These are phyloP conservation scores for Sepiola atlantica DNA, from an alignment of 2,888 invertebrate genomes.

Conservation along the genomic window DNA sequence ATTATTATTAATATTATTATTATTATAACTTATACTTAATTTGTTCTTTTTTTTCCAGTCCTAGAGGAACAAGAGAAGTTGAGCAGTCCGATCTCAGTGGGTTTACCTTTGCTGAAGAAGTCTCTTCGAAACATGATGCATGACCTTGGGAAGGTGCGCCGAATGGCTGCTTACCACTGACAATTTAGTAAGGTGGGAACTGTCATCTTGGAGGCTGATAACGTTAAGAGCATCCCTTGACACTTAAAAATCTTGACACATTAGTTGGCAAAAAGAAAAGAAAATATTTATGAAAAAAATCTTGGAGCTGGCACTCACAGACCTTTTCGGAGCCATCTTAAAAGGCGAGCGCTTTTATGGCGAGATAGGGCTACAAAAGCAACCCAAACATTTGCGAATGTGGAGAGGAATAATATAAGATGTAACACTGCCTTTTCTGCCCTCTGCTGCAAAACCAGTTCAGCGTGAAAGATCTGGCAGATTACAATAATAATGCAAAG, in stretches of 20 bases:
- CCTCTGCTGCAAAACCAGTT: too few species aligned
- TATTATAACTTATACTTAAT: not conserved
- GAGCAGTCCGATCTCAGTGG: constrained; percentile 49
- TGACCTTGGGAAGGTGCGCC: constrained; percentile 59
- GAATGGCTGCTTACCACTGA: constrained; percentile 62
- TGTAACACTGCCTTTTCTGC: too few species aligned
- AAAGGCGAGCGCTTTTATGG: not conserved
- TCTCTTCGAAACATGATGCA: constrained; percentile 56
- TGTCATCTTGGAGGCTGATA: not conserved
- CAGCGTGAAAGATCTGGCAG: too few species aligned
- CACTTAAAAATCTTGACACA: not conserved
- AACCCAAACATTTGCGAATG: too few species aligned
- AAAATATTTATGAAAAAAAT: not conserved
- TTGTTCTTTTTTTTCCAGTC: not conserved
- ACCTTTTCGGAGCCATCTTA: not conserved
- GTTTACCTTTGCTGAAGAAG: constrained; percentile 57
- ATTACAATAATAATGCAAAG: too few species aligned
- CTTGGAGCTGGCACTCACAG: not conserved
- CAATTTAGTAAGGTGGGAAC: not conserved
- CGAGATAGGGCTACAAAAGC: not conserved
- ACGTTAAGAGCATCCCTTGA: not conserved
- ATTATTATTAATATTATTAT: not conserved
- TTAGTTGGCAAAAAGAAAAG: not conserved
- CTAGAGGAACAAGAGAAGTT: constrained; percentile 42
- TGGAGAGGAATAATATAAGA: too few species aligned